Conservation (phyloP, 1,140 invertebrate genomes). For the Hycleus cichorii region DNA sequence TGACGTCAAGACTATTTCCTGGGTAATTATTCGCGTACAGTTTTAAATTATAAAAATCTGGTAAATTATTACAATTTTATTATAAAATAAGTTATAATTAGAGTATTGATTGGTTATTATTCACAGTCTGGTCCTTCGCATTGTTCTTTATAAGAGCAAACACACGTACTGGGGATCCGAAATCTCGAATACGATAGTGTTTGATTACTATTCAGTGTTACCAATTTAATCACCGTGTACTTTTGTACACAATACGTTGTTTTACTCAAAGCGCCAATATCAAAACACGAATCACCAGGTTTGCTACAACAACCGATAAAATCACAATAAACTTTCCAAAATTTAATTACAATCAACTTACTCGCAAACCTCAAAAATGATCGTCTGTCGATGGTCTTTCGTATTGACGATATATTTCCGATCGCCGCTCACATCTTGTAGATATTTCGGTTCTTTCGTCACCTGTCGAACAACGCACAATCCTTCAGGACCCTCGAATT, state of each 20-base stretch:
- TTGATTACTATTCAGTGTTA: slow-evolving; percentile 15
- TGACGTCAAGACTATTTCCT: too few relatives aligned
- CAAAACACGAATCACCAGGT: too few relatives aligned
- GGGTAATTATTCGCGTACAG: too few relatives aligned
- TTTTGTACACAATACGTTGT: slow-evolving; percentile 22
- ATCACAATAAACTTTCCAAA: background rate
- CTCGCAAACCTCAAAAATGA: slow-evolving; percentile 28
- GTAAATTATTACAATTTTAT: too few relatives aligned
- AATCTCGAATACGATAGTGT: slow-evolving; percentile 27
- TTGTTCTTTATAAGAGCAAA: slow-evolving; percentile 17
- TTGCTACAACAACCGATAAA: too few relatives aligned
- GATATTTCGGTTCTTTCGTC: slow-evolving; percentile 18
- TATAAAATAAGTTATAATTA: too few relatives aligned
- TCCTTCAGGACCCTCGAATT: too few relatives aligned
- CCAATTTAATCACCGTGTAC: slow-evolving; percentile 24
- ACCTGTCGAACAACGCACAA: background rate
- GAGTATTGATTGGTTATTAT: too few relatives aligned
- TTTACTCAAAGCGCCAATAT: too few relatives aligned
- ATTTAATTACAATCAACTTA: slow-evolving; percentile 14
- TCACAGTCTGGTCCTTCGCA: too few relatives aligned
- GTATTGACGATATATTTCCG: slow-evolving; percentile 25
- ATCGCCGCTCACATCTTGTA: slow-evolving; percentile 16
- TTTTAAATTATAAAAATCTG: too few relatives aligned
- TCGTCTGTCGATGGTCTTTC: slow-evolving; percentile 16
- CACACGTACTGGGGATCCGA: slow-evolving; percentile 26